phyloP scores from a whole-genome alignment of 2,888 invertebrate species.

The Drosophila dives region DNA sequence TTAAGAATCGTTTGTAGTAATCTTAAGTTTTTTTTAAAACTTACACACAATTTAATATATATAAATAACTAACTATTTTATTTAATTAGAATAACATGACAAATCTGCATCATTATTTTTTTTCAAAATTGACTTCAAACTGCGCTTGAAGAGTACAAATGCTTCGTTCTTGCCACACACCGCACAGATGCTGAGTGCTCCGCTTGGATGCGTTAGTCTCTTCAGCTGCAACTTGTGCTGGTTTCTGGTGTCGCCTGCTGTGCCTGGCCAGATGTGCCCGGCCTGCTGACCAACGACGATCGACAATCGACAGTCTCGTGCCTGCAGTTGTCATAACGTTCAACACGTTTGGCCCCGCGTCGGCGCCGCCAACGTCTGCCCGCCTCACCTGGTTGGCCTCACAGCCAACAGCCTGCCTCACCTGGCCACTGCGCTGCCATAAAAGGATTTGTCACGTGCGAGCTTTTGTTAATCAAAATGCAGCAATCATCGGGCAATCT shows the following conservation, averaged over 20 bases:
- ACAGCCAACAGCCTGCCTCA: background rate
- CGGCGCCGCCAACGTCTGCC: constrained; percentile 29
- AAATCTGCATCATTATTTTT: background rate
- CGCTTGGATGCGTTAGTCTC: constrained; percentile 20
- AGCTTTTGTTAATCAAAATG: constrained; percentile 84
- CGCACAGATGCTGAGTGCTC: background rate
- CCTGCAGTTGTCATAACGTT: constrained; percentile 81
- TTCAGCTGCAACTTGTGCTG: constrained; percentile 41
- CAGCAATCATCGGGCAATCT: constrained; percentile 83
- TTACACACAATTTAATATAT: background rate
- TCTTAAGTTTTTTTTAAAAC: no score
- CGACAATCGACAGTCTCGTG: constrained; percentile 62
- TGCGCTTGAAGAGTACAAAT: constrained; percentile 44
- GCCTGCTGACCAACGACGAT: constrained; percentile 18
- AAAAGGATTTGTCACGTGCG: constrained; percentile 85
- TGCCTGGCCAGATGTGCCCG: constrained; percentile 64
- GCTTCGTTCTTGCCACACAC: constrained; percentile 28
- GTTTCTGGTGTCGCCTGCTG: constrained; percentile 63
- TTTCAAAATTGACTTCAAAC: background rate
- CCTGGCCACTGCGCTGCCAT: constrained; percentile 73
- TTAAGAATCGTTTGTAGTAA: background rate
- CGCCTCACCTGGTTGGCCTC: background rate
- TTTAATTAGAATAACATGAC: background rate
- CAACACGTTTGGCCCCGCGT: constrained; percentile 77
- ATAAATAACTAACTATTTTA: background rate